Evolutionary conservation across 2,797 vertebrate genomes (phyloP).

Genomic region (Hydrophis major): DNA sequence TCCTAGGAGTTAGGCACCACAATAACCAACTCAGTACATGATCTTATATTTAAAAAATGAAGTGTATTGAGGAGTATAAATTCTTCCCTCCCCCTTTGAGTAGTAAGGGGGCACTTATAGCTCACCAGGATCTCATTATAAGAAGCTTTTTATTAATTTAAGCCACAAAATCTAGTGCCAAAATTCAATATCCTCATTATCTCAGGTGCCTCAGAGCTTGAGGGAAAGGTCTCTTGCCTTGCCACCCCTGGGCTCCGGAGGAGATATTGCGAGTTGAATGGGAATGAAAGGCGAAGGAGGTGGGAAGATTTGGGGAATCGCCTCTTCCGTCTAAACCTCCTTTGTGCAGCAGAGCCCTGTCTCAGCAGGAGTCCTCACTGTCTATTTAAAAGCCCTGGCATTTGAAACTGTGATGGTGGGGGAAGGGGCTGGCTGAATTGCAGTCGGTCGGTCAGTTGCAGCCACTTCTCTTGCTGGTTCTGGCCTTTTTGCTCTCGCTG

Average conservation of each 20-base stretch:
- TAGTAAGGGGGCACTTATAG: background rate
- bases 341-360: background rate
- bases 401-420: background rate
- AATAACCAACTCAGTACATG: background rate
- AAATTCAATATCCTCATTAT: constrained; percentile 25
- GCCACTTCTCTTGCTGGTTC: background rate
- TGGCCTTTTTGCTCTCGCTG: background rate
- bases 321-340: fast-evolving
- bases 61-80: background rate
- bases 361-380: constrained; percentile 18
- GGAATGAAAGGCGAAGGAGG: background rate
- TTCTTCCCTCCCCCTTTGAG: background rate
- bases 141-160: constrained; percentile 24
- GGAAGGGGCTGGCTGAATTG: background rate
- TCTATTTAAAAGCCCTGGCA: background rate
- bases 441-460: background rate
- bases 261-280: background rate
- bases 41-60: background rate
- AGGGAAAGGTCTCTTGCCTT: background rate
- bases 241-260: background rate
- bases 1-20: background rate
- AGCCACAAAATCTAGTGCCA: background rate
- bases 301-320: background rate
- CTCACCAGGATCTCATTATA: constrained; percentile 7
- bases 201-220: constrained; percentile 21